Percentiles rank a stretch among this genome's conserved stretches.
Evolutionary conservation across 2,888 invertebrate species (phyloP).

Genomic region (Hololepta plana): DNA sequence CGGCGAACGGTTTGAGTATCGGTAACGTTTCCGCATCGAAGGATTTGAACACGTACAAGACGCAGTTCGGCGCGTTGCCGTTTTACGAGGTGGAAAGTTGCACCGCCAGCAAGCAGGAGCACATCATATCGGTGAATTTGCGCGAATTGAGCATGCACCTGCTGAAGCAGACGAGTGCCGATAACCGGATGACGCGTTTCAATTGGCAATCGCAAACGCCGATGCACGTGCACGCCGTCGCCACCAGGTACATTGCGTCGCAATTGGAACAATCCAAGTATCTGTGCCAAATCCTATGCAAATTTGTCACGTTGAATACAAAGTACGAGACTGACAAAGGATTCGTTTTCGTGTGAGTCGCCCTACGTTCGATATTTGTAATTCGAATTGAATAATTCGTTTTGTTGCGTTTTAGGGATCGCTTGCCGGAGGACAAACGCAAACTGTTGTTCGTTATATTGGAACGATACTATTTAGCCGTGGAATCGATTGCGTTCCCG

Average conservation of each 20-base stretch:
- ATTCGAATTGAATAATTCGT: conserved; percentile 4
- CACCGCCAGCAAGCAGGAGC: conserved; percentile 76
- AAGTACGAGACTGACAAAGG: conserved; percentile 53
- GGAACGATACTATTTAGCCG: conserved; percentile 65
- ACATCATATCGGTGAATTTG: conserved; percentile 71
- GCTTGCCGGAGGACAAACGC: conserved; percentile 49
- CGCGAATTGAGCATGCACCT: conserved; percentile 74
- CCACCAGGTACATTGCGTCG: conserved; percentile 63
- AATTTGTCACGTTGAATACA: conserved; percentile 48
- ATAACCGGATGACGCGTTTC: conserved; percentile 29
- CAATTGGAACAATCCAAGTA: conserved; percentile 65
- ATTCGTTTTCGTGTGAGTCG: conserved; percentile 55
- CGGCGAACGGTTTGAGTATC: conserved; percentile 34
- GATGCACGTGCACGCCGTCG: conserved; percentile 60
- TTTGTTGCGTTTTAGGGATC: conserved; percentile 39
- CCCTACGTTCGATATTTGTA: not conserved
- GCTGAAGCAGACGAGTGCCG: conserved; percentile 43
- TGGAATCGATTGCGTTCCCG: conserved; percentile 64
- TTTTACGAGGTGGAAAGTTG: conserved; percentile 71
- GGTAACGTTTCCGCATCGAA: conserved; percentile 27
- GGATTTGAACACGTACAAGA: conserved; percentile 30
- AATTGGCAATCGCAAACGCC: conserved; percentile 37
- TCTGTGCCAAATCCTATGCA: conserved; percentile 55
- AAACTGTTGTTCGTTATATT: conserved; percentile 57
- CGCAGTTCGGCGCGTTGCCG: conserved; percentile 41